A percentile compares a stretch with the other conserved stretches of the same genome.
Conservation (phyloP, 2,888 invertebrate species). For the Atethmia centrago region DNA sequence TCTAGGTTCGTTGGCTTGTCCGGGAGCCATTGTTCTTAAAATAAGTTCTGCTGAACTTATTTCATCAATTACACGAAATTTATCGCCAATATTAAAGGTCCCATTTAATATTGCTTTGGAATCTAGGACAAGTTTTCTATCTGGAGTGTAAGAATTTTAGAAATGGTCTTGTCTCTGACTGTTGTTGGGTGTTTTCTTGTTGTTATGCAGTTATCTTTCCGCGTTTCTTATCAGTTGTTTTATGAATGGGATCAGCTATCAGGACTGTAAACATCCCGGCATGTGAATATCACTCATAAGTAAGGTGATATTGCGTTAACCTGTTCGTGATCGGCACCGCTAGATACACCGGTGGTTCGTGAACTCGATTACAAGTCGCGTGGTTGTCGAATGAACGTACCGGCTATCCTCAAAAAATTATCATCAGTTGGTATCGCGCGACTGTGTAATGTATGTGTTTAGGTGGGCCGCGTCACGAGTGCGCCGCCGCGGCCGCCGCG, state of each 20-base stretch:
- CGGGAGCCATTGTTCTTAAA: conserved; percentile 54
- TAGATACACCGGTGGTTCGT: conserved; percentile 75
- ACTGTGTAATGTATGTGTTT: conserved; percentile 79
- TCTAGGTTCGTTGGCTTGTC: conserved; percentile 52
- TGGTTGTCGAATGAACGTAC: conserved; percentile 81
- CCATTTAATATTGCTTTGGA: neutral
- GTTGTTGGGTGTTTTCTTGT: conserved; percentile 15
- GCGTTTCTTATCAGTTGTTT: conserved; percentile 49
- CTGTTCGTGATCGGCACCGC: conserved; percentile 78
- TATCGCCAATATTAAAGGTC: conserved; percentile 5
- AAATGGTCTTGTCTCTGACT: neutral
- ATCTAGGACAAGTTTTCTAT: neutral
- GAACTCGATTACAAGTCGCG: conserved; percentile 81
- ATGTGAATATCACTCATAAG: conserved; percentile 76
- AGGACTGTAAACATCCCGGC: conserved; percentile 60
- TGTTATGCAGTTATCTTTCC: conserved; percentile 25
- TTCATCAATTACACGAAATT: conserved; percentile 27
- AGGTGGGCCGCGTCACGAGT: conserved; percentile 84
- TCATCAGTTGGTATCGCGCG: conserved; percentile 79
- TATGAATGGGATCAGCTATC: conserved; percentile 69
- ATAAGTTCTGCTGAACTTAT: conserved; percentile 50
- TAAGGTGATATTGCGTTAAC: conserved; percentile 75
- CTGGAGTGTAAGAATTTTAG: neutral
- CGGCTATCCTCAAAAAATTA: conserved; percentile 85
- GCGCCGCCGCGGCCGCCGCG: conserved; percentile 84